Evolutionary conservation across 2,888 invertebrate genomes (phyloP).

Genomic region (Meiosimyza decipiens): DNA sequence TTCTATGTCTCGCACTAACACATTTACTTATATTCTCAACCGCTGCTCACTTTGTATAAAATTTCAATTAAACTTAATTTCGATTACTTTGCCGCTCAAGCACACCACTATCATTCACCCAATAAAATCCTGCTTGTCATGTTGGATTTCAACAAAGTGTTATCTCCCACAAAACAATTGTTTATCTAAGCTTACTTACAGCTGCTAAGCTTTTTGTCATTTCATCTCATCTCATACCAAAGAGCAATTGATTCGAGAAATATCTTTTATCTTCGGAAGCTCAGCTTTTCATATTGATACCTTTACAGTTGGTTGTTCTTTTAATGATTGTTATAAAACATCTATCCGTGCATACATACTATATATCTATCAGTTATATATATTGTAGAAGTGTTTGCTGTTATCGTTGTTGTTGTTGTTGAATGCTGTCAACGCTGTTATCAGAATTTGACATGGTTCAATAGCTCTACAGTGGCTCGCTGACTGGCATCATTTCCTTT

Average conservation of each 20-base stretch:
- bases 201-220: background rate
- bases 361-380: background rate
- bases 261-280: background rate
- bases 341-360: background rate
- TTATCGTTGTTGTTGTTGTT: background rate
- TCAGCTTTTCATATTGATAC: background rate
- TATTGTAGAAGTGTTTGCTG: background rate
- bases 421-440: conserved; percentile 14
- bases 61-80: too few species aligned
- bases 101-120: too few species aligned
- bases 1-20: too few species aligned
- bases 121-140: too few species aligned
- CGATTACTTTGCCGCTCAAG: too few species aligned
- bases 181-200: conserved; percentile 10
- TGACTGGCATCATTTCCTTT: background rate
- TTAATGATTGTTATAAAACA: background rate
- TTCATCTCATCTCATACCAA: background rate
- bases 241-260: background rate
- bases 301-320: conserved; percentile 5
- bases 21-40: too few species aligned
- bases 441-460: conserved; percentile 20
- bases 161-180: background rate
- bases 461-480: conserved; percentile 9
- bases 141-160: too few species aligned
- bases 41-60: too few species aligned